Evolutionary conservation across 2,797 vertebrate species (phyloP), one percentile per base, ranked within the genome.

Genomic region (Nyctibius grandis): DNA sequence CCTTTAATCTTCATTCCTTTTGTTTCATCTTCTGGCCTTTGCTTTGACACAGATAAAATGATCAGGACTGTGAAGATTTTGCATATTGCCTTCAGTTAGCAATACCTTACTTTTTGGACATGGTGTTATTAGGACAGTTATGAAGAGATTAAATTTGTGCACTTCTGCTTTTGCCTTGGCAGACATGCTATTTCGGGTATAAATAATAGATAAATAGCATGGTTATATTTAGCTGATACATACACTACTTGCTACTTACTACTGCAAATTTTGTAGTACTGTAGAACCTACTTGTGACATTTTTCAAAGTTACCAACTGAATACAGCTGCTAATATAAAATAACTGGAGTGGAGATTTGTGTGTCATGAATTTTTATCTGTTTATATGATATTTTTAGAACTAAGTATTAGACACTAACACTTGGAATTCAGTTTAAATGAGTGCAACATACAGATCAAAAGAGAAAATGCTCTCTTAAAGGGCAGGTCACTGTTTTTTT

Each of bases 341-440:
- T 40, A 54, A 67, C 68, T 40, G 36, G 81, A 61, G n/a, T 63
- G 82, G 78, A 69, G 81, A 67, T 84, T 72, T 69, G 59, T 40
- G 40, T 74, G 61, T 8, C 75, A 42, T 80, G 78, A 65, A n/a
- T 84, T 86, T 93, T 85, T 60, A 69, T 73, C 83, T 86, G 33
- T 91, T 95, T 89, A 29, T 82, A 2, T 70, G 81, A 23, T 93
- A 78, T 59, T 93, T 91, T 95, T 91, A 36, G 89, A 90, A 72
- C 64, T 34, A 15, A 88, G 50, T 67, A 38, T 93, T 81, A 65
- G 88, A 47, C 19, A 33, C 31, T 15, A 47, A 33, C 60, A 40
- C 69, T 88, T 82, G 48, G 69, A 85, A 38, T 61, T 91, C 13
- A 5, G 33, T 93, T 92, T 75, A 70, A 88, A 93, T 70, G 79